Base-by-base conservation (phyloP, 2,797 vertebrate genomes). In the Vultur gryphus region DNA sequence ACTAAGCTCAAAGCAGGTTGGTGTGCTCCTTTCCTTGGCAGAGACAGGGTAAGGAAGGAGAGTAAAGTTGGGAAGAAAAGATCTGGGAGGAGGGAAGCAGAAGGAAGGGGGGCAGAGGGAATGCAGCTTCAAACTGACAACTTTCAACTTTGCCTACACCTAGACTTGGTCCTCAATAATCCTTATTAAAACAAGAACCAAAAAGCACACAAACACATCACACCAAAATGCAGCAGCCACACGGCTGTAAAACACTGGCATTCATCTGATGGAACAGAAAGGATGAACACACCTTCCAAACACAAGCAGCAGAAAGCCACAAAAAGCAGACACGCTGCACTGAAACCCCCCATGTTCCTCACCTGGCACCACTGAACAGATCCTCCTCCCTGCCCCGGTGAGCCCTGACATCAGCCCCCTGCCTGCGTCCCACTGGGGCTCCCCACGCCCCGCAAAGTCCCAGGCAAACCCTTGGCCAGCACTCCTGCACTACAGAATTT, bases 381-480 rank as follows among this genome's bases (percentile, higher is more conserved):
- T 31, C 49, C 49, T 62, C 10, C 61, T 29, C 29, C 66, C 70
- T 54, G 65, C 5, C 54, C 6, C 1, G 0, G 72, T 2, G 2
- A 72, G 37, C 18, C 25, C n/a, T 37, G 37, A 17, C 4, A 1
- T 16, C 70, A 52, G 52, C 59, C 12, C 46, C 35, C 48, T 41
- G 54, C 79, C 65, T 33, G 13, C 49, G 6, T 11, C 44, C 59
- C 65, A 37, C 26, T 1, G 0, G 33, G 23, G 17, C 26, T 75
- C 66, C 37, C 54, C 0, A 0, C 1, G 4, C 29, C 16, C 35
- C 2, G 0, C 23, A 13, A 11, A 43, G 26, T 21, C 31, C 17
- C 79, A 64, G 31, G 19, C 43, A 44, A 73, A 35, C 31, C 70
- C 61, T 24, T 23, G 26, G 20, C n/a, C 71, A 76, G 58, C 62